Conservation (phyloP, 2,113 vertebrate species). For the Equus quagga region DNA sequence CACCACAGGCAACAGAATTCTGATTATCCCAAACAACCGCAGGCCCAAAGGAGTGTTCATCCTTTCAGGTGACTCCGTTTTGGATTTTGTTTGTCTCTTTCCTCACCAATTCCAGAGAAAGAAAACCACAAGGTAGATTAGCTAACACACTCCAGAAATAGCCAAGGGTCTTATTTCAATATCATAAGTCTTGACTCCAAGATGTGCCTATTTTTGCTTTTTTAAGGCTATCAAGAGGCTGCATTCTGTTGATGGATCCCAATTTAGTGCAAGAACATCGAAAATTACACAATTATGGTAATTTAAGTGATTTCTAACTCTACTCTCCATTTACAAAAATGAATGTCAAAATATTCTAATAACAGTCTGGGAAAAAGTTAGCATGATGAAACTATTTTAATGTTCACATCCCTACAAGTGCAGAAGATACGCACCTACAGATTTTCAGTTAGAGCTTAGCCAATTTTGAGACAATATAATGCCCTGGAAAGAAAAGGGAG, state of each 20-base stretch:
- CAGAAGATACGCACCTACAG: not conserved
- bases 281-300: conserved; percentile 34
- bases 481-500: not conserved
- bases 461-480: not conserved
- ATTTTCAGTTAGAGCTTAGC: not conserved
- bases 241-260: not conserved
- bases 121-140: conserved; percentile 64
- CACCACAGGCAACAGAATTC: not conserved
- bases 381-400: conserved; percentile 11
- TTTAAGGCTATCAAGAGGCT: not conserved
- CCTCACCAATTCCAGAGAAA: conserved; percentile 74
- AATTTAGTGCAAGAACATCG: not conserved
- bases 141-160: conserved; percentile 55
- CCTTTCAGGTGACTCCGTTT: conserved; percentile 64
- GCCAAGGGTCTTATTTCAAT: conserved; percentile 28
- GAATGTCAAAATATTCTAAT: conserved; percentile 35
- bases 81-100: conserved; percentile 62
- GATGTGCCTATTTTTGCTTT: not conserved
- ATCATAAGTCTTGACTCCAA: conserved; percentile 50
- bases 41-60: not conserved
- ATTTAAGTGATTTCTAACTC: conserved; percentile 23
- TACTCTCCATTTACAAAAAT: conserved; percentile 31
- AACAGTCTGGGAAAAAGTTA: conserved; percentile 1
- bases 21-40: not conserved
- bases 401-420: not conserved